These are phyloP conservation scores for Riptortus pedestris DNA, from an alignment of 1,140 invertebrate species.

Conservation along the genomic window DNA sequence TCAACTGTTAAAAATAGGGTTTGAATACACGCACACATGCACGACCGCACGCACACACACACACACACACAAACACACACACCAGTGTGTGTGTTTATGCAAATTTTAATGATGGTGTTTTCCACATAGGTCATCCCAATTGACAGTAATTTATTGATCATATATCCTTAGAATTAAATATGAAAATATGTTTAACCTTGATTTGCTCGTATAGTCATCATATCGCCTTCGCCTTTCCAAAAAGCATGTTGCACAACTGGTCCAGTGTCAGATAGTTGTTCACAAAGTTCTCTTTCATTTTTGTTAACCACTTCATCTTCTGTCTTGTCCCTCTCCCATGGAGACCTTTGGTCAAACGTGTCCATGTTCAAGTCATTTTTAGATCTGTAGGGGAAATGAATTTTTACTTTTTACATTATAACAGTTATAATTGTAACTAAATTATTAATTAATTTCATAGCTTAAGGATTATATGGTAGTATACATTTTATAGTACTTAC, in stretches of 20 bases:
- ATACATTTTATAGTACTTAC: neutral
- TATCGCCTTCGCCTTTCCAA: slow-evolving; percentile 42
- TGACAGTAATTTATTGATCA: neutral
- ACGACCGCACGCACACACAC: too few species aligned
- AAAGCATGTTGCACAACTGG: slow-evolving; percentile 37
- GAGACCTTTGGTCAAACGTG: neutral
- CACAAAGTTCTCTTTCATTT: slow-evolving; percentile 6
- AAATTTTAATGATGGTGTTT: too few species aligned
- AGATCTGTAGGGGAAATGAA: neutral
- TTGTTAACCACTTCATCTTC: slow-evolving; percentile 2
- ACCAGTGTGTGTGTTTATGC: too few species aligned
- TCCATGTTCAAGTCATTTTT: slow-evolving; percentile 6
- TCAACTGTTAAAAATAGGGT: too few species aligned
- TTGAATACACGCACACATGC: too few species aligned
- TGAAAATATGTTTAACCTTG: slow-evolving; percentile 32
- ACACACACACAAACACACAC: too few species aligned
- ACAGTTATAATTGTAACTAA: neutral
- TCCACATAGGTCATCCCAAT: too few species aligned
- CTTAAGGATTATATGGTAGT: neutral
- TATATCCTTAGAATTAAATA: too few species aligned
- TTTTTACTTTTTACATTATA: neutral
- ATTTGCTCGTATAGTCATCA: slow-evolving; percentile 34
- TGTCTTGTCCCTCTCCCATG: neutral
- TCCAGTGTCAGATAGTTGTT: slow-evolving; percentile 20
- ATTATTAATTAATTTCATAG: neutral